Evolutionary conservation across 2,113 vertebrate genomes (phyloP), one percentile per base, ranked within the genome.

Genomic region (Hassar affinis): DNA sequence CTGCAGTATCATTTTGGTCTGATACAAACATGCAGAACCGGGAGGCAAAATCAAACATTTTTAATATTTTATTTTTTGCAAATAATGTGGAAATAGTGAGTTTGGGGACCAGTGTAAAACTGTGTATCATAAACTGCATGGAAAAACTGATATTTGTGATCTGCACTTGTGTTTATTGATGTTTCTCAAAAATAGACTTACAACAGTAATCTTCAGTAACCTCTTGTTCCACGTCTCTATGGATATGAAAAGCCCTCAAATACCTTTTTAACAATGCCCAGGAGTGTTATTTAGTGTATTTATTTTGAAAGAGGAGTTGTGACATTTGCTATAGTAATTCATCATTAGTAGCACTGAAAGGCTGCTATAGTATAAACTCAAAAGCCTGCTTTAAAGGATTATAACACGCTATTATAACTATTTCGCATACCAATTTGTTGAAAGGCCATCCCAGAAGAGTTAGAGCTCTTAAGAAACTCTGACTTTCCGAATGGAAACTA

Each of bases 11-110:
- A 45, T 62, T 77, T 74, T 45, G 35, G 30, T 20, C 51, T n/a
- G 45, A 42, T 38, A 38, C 69, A 78, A 66, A 68, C 7, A 22
- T 61, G 59, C 59, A 30, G 11, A 64, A 64, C 22, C 42, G 18
- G 38, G 2, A 22, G 35, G 8, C 11, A 11, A 47, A 71, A 71
- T 14, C 22, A 45, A 12, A 47, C 45, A 71, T n/a, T 47, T 27
- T 25, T 6, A 54, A 6, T 15, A 71, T 71, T 11, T n/a, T 47
- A 47, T n/a, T 6, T 33, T n/a, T 47, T 47, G 7, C 45, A 51
- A 45, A 83, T 72, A 83, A 27, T 62, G 52, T 83, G 61, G 74
- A 79, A 79, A 72, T 69, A 51, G 38, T 74, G 75, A 38, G 78
- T 47, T 47, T 47, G 10, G 33, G 33, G 33, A 47, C n/a, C 45